These are phyloP conservation scores for Imbricaverruca yamaguchii DNA, from an alignment of 2,888 invertebrate genomes.

Conservation along the genomic window DNA sequence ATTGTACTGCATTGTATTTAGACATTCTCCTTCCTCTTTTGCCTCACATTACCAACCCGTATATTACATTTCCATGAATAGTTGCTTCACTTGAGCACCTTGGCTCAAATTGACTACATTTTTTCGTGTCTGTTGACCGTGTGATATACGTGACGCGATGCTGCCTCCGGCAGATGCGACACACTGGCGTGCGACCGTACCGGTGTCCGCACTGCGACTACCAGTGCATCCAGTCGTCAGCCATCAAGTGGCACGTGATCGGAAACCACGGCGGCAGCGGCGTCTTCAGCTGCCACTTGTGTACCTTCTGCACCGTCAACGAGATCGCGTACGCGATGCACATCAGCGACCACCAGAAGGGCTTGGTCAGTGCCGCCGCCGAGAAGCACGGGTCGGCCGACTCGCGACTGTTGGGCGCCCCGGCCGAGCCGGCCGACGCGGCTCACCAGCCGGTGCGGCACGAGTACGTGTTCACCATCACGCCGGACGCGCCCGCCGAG, in stretches of 20 bases:
- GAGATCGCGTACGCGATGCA: background rate
- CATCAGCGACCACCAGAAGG: constrained; percentile 7
- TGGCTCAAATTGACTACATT: too few relatives aligned
- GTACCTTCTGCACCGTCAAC: constrained; percentile 22
- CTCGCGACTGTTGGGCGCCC: background rate
- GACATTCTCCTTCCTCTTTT: too few relatives aligned
- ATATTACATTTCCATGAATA: too few relatives aligned
- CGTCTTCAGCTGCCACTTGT: constrained; percentile 11
- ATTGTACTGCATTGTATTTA: too few relatives aligned
- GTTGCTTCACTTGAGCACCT: too few relatives aligned
- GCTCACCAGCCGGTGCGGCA: background rate
- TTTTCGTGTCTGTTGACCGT: too few relatives aligned
- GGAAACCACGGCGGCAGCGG: background rate
- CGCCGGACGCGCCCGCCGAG: constrained; percentile 8
- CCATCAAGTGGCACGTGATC: constrained; percentile 12
- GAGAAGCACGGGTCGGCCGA: background rate
- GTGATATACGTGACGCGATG: too few relatives aligned
- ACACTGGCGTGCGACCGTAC: constrained; percentile 20
- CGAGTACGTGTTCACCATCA: constrained; percentile 16
- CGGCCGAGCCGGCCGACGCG: too few relatives aligned
- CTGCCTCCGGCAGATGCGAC: constrained; percentile 3
- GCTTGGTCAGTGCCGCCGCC: background rate
- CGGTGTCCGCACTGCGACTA: background rate
- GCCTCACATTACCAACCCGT: too few relatives aligned
- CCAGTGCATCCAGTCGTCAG: constrained; percentile 16